A percentile compares a stretch with the other conserved stretches of the same genome.
Evolutionary conservation across 1,140 invertebrate genomes (phyloP).

Genomic region (Ptiloglossa arizonensis): DNA sequence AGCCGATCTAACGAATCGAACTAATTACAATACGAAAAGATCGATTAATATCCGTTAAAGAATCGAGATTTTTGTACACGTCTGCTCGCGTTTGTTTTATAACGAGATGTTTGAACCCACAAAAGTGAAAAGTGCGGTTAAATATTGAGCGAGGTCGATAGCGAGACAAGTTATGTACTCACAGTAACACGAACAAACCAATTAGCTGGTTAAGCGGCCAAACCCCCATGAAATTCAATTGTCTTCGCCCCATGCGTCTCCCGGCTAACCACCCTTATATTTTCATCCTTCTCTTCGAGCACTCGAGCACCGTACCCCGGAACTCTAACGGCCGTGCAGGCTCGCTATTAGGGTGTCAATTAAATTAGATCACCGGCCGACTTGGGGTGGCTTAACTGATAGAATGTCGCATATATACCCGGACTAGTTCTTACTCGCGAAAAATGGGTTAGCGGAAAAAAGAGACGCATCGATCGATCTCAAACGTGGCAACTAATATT

Average conservation of each 20-base stretch:
- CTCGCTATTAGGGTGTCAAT: constrained; percentile 79
- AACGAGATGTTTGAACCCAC: background rate
- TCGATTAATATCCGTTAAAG: too few species aligned
- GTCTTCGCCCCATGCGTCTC: constrained; percentile 78
- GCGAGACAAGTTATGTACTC: constrained; percentile 68
- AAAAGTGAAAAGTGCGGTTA: background rate
- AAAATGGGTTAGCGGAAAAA: constrained; percentile 32
- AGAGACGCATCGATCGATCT: background rate
- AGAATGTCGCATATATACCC: constrained; percentile 53
- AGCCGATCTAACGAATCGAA: too few species aligned
- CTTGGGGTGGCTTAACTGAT: constrained; percentile 66
- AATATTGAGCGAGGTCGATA: background rate
- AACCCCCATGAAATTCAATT: constrained; percentile 82
- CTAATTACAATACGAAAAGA: too few species aligned
- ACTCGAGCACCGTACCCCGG: constrained; percentile 53
- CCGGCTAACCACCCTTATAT: constrained; percentile 78
- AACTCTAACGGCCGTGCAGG: constrained; percentile 70
- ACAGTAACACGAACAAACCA: constrained; percentile 76
- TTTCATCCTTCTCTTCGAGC: constrained; percentile 71
- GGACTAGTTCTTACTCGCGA: constrained; percentile 1
- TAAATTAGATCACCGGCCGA: constrained; percentile 75
- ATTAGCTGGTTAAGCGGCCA: constrained; percentile 80
- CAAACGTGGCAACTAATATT: background rate
- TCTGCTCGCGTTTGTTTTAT: background rate
- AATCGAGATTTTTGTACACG: background rate